Evolutionary conservation across 2,113 vertebrate species (phyloP).

Genomic region (Anthoscopus minutus): DNA sequence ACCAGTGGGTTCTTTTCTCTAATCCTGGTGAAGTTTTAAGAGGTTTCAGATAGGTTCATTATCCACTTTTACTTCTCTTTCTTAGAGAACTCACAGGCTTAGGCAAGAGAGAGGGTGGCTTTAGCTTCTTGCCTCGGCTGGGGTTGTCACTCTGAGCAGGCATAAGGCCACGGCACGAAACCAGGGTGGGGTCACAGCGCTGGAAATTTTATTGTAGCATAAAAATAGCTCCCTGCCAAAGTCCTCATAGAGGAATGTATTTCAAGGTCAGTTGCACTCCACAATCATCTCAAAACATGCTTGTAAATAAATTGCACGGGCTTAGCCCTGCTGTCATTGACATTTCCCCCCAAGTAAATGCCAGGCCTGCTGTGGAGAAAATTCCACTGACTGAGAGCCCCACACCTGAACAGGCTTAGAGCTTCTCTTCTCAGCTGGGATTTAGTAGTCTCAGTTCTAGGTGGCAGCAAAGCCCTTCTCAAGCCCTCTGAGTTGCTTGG

Average conservation of each 20-base stretch:
- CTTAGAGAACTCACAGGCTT: neutral
- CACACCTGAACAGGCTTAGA: neutral
- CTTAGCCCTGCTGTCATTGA: neutral
- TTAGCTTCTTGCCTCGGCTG: neutral
- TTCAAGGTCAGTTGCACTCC: neutral
- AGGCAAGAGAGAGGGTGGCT: neutral
- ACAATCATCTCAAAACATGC: neutral
- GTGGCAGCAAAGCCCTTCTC: slow-evolving; percentile 55
- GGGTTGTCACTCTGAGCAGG: neutral
- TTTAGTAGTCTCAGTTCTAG: slow-evolving; percentile 30
- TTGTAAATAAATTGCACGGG: neutral
- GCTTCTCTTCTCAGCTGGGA: neutral
- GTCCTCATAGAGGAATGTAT: neutral
- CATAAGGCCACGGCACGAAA: rapidly evolving
- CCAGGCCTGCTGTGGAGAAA: neutral
- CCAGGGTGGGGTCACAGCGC: neutral
- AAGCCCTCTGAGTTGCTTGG: neutral
- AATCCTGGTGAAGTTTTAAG: neutral
- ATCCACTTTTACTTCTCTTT: neutral
- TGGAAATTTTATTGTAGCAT: neutral
- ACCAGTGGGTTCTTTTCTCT: neutral
- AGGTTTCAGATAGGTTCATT: neutral
- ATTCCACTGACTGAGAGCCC: neutral
- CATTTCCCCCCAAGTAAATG: neutral
- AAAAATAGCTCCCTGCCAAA: neutral